Percentiles rank a stretch among this genome's conserved stretches.
phyloP scores from a whole-genome alignment of 2,113 vertebrate species.

The Mesocricetus auratus region DNA sequence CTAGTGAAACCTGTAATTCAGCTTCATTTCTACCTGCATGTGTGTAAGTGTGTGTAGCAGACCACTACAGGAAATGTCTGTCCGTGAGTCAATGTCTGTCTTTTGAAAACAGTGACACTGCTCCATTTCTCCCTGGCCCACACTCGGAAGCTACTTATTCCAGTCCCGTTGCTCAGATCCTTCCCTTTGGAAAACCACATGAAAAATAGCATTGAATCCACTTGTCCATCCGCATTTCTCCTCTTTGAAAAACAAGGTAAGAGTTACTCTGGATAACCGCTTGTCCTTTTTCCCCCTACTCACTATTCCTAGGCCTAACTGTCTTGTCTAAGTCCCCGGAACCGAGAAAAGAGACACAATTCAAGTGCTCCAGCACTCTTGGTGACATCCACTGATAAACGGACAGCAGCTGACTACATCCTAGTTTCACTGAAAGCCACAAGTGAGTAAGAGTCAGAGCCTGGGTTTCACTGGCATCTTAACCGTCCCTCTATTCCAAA shows the following conservation, averaged over 20 bases:
- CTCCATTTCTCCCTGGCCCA: background rate
- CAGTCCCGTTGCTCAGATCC: slow-evolving; percentile 21
- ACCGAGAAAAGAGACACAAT: background rate
- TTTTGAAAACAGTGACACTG: slow-evolving; percentile 45
- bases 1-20: slow-evolving; percentile 36
- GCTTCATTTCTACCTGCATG: slow-evolving; percentile 26
- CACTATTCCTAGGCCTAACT: background rate
- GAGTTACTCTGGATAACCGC: background rate
- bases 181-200: slow-evolving; percentile 35
- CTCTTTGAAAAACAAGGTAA: slow-evolving; percentile 6
- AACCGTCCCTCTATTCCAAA: background rate
- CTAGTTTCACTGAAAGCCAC: background rate
- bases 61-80: slow-evolving; percentile 32
- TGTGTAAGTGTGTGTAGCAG: background rate
- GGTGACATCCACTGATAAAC: background rate
- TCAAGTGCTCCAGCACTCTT: background rate
- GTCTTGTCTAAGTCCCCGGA: background rate
- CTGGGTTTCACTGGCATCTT: slow-evolving; percentile 1
- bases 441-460: background rate
- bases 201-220: background rate
- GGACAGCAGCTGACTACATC: background rate
- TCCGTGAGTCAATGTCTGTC: slow-evolving; percentile 16
- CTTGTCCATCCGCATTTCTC: background rate
- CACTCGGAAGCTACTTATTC: slow-evolving; percentile 25
- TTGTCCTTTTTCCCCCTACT: background rate